These are phyloP conservation scores for Vidua macroura DNA, from an alignment of 2,113 vertebrate genomes.

Conservation along the genomic window DNA sequence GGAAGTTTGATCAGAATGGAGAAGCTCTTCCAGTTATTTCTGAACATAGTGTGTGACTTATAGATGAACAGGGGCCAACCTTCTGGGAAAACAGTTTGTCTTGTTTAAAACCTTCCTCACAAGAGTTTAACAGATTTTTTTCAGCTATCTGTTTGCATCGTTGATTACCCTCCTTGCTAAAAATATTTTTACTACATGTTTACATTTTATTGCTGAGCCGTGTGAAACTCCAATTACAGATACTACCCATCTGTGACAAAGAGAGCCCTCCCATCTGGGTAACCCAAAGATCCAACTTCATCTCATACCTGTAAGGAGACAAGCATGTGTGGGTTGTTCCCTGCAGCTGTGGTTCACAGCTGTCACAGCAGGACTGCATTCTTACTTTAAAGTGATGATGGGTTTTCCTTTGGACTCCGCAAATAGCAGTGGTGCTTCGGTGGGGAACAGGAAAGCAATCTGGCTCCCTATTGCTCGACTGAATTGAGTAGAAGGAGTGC, in stretches of 20 bases:
- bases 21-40: background rate
- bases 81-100: constrained; percentile 10
- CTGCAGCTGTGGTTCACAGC: background rate
- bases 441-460: background rate
- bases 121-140: background rate
- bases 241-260: background rate
- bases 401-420: background rate
- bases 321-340: background rate
- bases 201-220: fast-evolving
- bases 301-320: background rate
- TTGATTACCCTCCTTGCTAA: background rate
- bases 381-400: background rate
- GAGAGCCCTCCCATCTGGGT: background rate
- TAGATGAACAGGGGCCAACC: background rate
- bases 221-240: background rate
- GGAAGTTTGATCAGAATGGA: background rate
- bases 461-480: background rate
- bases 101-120: background rate
- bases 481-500: background rate
- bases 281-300: background rate
- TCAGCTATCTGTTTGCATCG: background rate
- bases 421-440: background rate
- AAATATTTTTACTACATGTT: constrained; percentile 18
- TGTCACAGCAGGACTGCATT: background rate
- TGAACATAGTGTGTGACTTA: background rate